Conservation (phyloP, 2,797 vertebrate species). For the Sciurus vulgaris region DNA sequence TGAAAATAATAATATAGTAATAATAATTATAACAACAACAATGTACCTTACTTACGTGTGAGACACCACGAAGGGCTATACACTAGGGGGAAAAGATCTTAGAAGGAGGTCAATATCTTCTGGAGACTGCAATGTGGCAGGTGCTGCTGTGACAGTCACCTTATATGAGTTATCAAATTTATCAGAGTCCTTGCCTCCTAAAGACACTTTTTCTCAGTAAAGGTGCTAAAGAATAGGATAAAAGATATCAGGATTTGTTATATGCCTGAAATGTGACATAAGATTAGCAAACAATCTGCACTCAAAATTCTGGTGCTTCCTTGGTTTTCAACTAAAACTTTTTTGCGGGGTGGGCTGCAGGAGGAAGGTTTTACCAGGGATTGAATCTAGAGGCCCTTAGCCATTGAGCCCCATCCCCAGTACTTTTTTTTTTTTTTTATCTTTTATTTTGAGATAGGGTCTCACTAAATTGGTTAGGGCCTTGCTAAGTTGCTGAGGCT, state of each 20-base stretch:
- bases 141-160: background rate
- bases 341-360: background rate
- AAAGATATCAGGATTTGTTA: slow-evolving; percentile 2
- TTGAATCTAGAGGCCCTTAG: no score
- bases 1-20: no score
- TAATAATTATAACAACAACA: no score
- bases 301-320: slow-evolving; percentile 1
- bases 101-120: background rate
- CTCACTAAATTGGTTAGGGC: no score
- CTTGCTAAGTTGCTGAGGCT: no score
- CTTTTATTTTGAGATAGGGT: no score
- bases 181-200: slow-evolving; percentile 12
- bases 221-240: background rate
- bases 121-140: background rate
- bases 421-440: no score
- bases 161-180: background rate
- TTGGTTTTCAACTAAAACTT: slow-evolving; percentile 35
- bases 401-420: no score
- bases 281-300: background rate
- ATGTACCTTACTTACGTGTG: background rate
- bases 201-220: background rate
- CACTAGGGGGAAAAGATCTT: background rate
- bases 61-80: background rate
- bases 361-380: no score
- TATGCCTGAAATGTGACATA: slow-evolving; percentile 39